Evolutionary conservation across 2,113 vertebrate genomes (phyloP), one percentile per base, ranked within the genome.

Genomic region (Megaptera novaeangliae): DNA sequence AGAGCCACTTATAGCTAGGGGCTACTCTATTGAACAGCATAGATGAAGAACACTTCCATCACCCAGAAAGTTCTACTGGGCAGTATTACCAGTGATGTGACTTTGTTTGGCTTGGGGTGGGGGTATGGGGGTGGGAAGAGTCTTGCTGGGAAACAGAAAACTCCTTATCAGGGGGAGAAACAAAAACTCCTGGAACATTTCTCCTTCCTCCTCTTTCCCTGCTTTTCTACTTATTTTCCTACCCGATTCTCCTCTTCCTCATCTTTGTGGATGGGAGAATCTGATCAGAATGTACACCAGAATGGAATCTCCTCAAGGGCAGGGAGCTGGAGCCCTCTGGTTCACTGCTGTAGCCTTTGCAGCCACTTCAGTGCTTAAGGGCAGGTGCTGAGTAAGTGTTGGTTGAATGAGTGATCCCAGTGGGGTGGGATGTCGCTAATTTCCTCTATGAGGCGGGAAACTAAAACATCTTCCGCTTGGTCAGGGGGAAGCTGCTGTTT

Each of bases 211-310:
- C 0, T 93, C 0, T 20, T 96, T 86, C 88, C 95, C 39, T 72
- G 85, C 66, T 88, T 97, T 90, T 87, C 69, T 89, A 89, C 84
- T 98, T 94, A 94, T 82, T 94, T 91, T 86, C 68, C 15, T 44
- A 44, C 66, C 61, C 10, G 34, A 7, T 69, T 91, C 66, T 77
- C 31, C 72, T 72, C 66, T 93, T 92, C 64, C 10, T 59, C 20
- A 3, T 81, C 23, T 94, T 49, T 82, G 55, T 80, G 39, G 57
- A 59, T 89, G 34, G 46, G 39, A 61, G 64, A 63, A 91, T 91
- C 21, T 81, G 44, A 83, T 61, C 52, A 72, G 34, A 27, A 59
- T 13, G 34, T 39, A n/a, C 13, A 66, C 11, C 10, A 46, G 23
- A 63, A 92, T 23, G 61, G 61, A 55, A 39, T 29, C 44, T 25